Base-by-base conservation (phyloP, 2,888 invertebrate species). In the Eudemis profundana region DNA sequence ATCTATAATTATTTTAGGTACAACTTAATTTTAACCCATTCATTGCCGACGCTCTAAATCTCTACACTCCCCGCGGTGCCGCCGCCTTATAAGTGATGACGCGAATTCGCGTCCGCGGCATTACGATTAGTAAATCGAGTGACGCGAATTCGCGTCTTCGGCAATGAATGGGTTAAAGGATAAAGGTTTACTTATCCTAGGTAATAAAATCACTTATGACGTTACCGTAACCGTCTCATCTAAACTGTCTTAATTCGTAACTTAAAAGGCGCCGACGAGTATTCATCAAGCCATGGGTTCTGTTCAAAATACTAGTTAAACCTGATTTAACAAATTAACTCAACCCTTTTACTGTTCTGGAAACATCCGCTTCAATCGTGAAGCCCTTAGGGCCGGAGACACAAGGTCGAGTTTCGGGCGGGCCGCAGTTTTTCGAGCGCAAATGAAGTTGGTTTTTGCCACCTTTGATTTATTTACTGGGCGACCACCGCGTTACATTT, bases 401-500 rank as follows among this genome's bases (percentile, higher is more conserved):
- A 29, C 12, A 44, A 51, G 5, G 23, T 27, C 14, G 38, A 12
- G 5, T 65, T 46, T 53, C 38, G n/a, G 38, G 29, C n/a, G 27
- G 12, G 51, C 4, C 2, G 1, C 21, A 29, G 7, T 53, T 40
- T 60, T 42, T 27, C 1, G 15, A 47, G 19, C 19, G 38, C 27
- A 27, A n/a, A 10, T 27, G n/a, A 17, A 12, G 62, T 59, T 66
- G 29, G 42, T 40, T 56, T 51, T 44, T 46, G 7, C 60, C 40
- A 21, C 23, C 71, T 61, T 78, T 88, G 89, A 89, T 89, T 86
- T 86, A 89, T 86, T 79, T 85, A 72, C 77, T 72, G 79, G 77
- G 74, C 72, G 79, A 78, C 72, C 72, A 76, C 73, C 80, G 82
- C 85, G 84, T 89, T 81, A 87, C 85, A 85, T 82, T 85, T 89